A percentile compares a stretch with the other conserved stretches of the same genome.
These are phyloP conservation scores for Oreortyx pictus DNA, from an alignment of 2,797 vertebrate genomes.

Conservation along the genomic window DNA sequence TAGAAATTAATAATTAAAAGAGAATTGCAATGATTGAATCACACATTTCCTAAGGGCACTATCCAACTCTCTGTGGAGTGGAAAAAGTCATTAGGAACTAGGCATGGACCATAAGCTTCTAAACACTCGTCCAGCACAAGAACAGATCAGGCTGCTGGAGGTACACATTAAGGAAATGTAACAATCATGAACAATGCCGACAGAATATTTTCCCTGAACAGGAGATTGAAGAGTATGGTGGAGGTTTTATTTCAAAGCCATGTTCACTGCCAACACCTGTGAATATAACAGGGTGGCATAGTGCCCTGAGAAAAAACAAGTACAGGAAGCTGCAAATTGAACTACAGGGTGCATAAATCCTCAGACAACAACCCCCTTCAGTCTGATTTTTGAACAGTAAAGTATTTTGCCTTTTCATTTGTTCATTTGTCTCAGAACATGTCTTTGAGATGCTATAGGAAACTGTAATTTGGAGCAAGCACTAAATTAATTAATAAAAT, in stretches of 20 bases:
- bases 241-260: not conserved
- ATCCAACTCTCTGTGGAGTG: not conserved
- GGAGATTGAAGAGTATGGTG: not conserved
- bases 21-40: conserved; percentile 18
- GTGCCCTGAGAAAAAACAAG: not conserved
- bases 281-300: not conserved
- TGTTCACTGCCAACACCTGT: not conserved
- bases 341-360: not conserved
- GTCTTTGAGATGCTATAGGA: not conserved
- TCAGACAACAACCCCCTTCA: not conserved
- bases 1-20: conserved; percentile 56
- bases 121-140: not conserved
- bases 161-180: not conserved
- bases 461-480: not conserved
- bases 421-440: not conserved
- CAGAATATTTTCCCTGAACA: not conserved
- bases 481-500: no score
- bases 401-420: not conserved
- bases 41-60: conserved; percentile 22
- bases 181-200: not conserved
- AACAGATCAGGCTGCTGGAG: not conserved
- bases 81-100: conserved; percentile 43
- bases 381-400: not conserved
- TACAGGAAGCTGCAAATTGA: not conserved
- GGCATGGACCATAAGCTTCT: conserved; percentile 40